These are phyloP conservation scores for Pogonognathellus flavescens DNA, from an alignment of 1,140 invertebrate genomes.

Conservation along the genomic window DNA sequence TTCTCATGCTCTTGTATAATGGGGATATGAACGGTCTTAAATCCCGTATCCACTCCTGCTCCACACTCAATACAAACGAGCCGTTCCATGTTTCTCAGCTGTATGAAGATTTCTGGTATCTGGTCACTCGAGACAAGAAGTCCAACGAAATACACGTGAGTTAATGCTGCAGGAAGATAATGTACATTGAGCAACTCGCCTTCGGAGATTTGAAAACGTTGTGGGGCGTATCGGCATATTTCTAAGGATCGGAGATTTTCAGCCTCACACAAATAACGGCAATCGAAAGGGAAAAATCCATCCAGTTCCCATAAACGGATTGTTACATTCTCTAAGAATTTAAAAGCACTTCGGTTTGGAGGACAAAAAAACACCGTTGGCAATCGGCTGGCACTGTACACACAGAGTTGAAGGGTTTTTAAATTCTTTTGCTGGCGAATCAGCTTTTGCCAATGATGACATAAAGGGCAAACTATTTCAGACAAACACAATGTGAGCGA, in stretches of 20 bases:
- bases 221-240: constrained; percentile 33
- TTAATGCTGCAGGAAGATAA: constrained; percentile 15
- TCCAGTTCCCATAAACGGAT: constrained; percentile 47
- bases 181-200: constrained; percentile 28
- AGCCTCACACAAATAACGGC: constrained; percentile 37
- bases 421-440: constrained; percentile 35
- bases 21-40: not conserved
- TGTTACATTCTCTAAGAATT: constrained; percentile 18
- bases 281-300: constrained; percentile 53
- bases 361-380: constrained; percentile 48
- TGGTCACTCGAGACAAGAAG: constrained; percentile 29
- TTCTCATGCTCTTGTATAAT: constrained; percentile 1
- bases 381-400: constrained; percentile 32
- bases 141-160: constrained; percentile 19
- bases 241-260: constrained; percentile 24
- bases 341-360: not conserved
- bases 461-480: constrained; percentile 39
- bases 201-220: constrained; percentile 27
- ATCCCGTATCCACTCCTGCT: constrained; percentile 23
- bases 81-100: not conserved
- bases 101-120: constrained; percentile 11
- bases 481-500: constrained; percentile 5
- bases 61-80: constrained; percentile 53
- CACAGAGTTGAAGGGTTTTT: constrained; percentile 25
- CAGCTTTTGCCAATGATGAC: constrained; percentile 36